phyloP scores from a whole-genome alignment of 2,113 vertebrate genomes.

The Lucifuga dentata region DNA sequence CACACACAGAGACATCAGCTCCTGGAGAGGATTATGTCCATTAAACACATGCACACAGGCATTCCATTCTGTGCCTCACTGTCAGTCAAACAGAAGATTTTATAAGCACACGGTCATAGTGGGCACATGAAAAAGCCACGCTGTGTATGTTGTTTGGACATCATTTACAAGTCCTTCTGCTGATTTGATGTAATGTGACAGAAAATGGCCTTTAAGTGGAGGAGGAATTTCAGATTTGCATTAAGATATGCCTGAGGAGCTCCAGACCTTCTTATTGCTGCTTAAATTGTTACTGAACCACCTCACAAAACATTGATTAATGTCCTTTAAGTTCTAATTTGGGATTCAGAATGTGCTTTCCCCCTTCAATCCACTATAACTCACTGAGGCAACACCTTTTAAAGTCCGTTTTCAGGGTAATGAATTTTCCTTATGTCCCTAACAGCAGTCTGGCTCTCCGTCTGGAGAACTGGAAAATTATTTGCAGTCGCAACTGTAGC shows the following conservation, averaged over 20 bases:
- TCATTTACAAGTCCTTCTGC: constrained; percentile 8
- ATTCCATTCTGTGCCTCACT: background rate
- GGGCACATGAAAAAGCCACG: constrained; percentile 5
- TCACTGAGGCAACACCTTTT: background rate
- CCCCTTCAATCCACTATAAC: background rate
- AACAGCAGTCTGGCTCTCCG: constrained; percentile 7
- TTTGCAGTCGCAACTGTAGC: constrained; percentile 26
- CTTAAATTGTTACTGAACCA: no score
- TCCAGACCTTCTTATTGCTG: background rate
- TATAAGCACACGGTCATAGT: constrained; percentile 9
- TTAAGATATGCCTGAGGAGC: constrained; percentile 2
- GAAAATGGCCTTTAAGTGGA: background rate
- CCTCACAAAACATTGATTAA: no score
- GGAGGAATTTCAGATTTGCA: constrained; percentile 12
- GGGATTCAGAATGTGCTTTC: background rate
- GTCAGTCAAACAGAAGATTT: background rate
- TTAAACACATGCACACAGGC: background rate
- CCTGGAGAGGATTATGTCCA: no score
- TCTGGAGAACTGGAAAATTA: background rate
- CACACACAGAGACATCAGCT: background rate
- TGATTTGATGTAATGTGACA: constrained; percentile 22
- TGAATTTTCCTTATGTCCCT: constrained; percentile 9
- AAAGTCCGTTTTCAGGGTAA: background rate
- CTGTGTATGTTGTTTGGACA: constrained; percentile 21
- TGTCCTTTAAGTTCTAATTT: background rate